Conservation (phyloP, 2,888 invertebrate species). For the Heteropelma amictum region DNA sequence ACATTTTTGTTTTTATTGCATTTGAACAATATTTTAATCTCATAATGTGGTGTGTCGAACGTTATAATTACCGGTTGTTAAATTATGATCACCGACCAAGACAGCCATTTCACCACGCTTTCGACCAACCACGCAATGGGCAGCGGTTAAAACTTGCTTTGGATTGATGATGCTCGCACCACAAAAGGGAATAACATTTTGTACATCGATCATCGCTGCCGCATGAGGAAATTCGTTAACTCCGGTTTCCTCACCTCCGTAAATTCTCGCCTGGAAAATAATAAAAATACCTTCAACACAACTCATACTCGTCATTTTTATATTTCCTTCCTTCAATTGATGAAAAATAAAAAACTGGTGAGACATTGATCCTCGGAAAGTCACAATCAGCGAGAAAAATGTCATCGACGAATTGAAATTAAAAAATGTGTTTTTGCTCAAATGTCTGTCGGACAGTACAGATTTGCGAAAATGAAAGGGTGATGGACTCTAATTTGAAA, state of each 20-base stretch:
- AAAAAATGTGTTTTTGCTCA: too few species aligned
- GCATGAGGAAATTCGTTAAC: slow-evolving; percentile 81
- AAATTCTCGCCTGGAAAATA: neutral
- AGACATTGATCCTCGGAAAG: too few species aligned
- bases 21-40: too few species aligned
- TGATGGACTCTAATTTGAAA: too few species aligned
- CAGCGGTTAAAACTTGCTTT: slow-evolving; percentile 69
- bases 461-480: too few species aligned
- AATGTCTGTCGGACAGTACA: too few species aligned
- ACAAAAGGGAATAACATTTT: slow-evolving; percentile 59
- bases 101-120: slow-evolving; percentile 50
- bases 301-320: too few species aligned
- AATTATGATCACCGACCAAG: slow-evolving; percentile 71
- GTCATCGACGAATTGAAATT: too few species aligned
- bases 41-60: too few species aligned
- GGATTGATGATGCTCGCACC: slow-evolving; percentile 71
- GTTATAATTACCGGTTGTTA: slow-evolving; percentile 58
- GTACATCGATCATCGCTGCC: slow-evolving; percentile 78
- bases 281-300: neutral
- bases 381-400: too few species aligned
- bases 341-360: too few species aligned
- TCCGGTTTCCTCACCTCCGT: neutral
- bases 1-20: too few species aligned
- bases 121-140: slow-evolving; percentile 67
- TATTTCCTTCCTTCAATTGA: neutral